Percentiles rank a stretch among this genome's conserved stretches.
These are phyloP conservation scores for Diploptera punctata DNA, from an alignment of 2,888 invertebrate genomes.

Conservation along the genomic window DNA sequence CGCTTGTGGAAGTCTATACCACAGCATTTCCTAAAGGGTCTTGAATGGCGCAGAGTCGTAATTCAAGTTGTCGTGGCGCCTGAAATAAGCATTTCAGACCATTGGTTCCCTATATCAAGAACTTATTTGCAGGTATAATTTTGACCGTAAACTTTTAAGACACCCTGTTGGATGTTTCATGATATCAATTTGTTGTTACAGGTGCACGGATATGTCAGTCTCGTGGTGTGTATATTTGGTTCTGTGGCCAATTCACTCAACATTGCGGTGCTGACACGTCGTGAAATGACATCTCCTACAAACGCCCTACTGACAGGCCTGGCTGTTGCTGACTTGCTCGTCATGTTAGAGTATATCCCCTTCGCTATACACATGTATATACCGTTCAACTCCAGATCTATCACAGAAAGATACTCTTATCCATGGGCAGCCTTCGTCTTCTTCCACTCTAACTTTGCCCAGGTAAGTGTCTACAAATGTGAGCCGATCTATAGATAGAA, in stretches of 20 bases:
- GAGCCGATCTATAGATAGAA: no score
- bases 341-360: constrained; percentile 87
- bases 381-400: constrained; percentile 61
- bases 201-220: constrained; percentile 81
- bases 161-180: no score
- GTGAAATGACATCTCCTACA: constrained; percentile 83
- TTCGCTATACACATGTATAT: constrained; percentile 73
- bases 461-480: constrained; percentile 44
- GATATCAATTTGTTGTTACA: constrained; percentile 52
- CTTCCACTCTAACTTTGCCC: constrained; percentile 83
- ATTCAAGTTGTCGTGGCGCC: no score
- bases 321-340: constrained; percentile 87
- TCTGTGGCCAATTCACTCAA: constrained; percentile 86
- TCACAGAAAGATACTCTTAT: constrained; percentile 66
- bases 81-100: no score
- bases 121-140: no score
- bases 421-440: constrained; percentile 76
- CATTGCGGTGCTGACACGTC: constrained; percentile 83
- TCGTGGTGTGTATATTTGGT: constrained; percentile 86
- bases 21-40: no score
- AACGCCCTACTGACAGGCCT: constrained; percentile 85
- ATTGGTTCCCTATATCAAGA: no score
- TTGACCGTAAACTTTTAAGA: no score
- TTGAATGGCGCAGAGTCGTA: no score
- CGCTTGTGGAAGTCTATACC: no score